These are phyloP conservation scores for Toxotes jaculatrix DNA, from an alignment of 2,113 vertebrate genomes.

Conservation along the genomic window DNA sequence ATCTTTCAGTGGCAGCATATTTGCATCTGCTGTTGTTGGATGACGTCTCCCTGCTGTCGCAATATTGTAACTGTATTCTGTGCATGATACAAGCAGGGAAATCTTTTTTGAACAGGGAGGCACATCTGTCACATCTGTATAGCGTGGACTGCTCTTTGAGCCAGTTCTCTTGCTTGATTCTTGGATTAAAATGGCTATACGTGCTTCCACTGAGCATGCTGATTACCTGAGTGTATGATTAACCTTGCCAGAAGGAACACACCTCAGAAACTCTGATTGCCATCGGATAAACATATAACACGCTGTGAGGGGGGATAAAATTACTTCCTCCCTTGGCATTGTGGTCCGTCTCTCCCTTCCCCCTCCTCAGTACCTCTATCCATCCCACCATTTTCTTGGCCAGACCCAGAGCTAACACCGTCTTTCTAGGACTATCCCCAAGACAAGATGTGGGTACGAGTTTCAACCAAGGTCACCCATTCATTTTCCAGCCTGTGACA, in stretches of 20 bases:
- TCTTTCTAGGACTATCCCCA: slow-evolving; percentile 79
- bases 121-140: neutral
- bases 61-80: slow-evolving; percentile 7
- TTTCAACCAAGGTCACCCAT: slow-evolving; percentile 77
- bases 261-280: neutral
- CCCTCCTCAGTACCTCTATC: neutral
- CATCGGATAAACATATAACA: slow-evolving; percentile 18
- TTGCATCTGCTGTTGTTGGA: neutral
- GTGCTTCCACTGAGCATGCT: slow-evolving; percentile 3
- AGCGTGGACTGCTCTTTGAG: neutral
- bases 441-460: slow-evolving; percentile 57
- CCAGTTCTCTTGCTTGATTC: neutral
- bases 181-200: neutral
- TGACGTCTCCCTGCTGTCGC: slow-evolving; percentile 2
- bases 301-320: neutral
- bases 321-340: slow-evolving; percentile 5
- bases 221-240: slow-evolving; percentile 26
- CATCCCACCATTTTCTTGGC: slow-evolving; percentile 8
- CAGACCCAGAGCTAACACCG: slow-evolving; percentile 41
- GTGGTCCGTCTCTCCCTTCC: neutral
- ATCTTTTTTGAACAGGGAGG: neutral
- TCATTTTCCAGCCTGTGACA: slow-evolving; percentile 76
- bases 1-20: neutral
- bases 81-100: neutral
- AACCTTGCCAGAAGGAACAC: slow-evolving; percentile 15